Conservation (phyloP, 2,888 invertebrate species). For the Nipponacmea schrenckii region DNA sequence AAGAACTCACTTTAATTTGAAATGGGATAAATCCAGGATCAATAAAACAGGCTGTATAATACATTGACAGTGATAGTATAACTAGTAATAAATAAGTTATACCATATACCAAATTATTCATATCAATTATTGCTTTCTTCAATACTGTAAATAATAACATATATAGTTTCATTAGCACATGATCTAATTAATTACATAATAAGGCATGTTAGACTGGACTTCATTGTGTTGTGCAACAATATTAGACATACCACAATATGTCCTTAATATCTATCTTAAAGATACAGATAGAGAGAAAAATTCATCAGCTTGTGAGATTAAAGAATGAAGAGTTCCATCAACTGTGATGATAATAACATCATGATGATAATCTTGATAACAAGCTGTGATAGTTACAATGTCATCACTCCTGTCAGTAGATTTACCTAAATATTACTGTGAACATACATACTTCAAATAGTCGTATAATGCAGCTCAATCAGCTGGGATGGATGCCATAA, state of each 20-base stretch:
- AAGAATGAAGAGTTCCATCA: no score
- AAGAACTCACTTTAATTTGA: conserved; percentile 17
- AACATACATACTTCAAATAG: no score
- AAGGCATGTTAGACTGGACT: not conserved
- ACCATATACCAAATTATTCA: conserved; percentile 48
- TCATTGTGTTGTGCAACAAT: not conserved
- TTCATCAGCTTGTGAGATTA: no score
- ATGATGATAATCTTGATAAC: not conserved
- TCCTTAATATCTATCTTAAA: no score
- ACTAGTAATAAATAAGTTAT: conserved; percentile 45
- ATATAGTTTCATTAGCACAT: not conserved
- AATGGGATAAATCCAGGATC: conserved; percentile 59
- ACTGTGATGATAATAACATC: no score
- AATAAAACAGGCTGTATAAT: conserved; percentile 55
- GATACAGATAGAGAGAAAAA: no score
- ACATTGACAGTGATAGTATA: conserved; percentile 48
- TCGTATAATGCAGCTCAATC: no score
- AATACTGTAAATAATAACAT: conserved; percentile 41
- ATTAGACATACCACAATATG: not conserved
- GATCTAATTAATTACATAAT: not conserved
- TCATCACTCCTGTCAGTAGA: no score
- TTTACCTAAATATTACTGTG: no score
- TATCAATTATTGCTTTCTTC: conserved; percentile 38
- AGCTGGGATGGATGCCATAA: no score
- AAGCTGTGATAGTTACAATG: no score